These are phyloP conservation scores for Tenrec ecaudatus DNA, from an alignment of 2,113 vertebrate genomes.

Conservation along the genomic window DNA sequence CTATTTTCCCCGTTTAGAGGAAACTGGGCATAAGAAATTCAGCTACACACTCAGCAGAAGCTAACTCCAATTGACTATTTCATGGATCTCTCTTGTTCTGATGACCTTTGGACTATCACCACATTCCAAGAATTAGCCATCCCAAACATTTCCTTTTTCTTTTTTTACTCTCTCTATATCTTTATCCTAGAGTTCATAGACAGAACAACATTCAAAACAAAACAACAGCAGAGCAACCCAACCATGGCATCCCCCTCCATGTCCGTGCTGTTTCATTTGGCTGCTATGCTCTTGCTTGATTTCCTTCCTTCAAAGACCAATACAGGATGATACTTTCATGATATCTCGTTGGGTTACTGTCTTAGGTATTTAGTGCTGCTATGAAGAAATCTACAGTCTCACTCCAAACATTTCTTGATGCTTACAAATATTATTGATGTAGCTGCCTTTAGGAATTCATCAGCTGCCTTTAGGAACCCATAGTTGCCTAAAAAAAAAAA, in stretches of 20 bases:
- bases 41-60: background rate
- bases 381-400: too few relatives aligned
- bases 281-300: too few relatives aligned
- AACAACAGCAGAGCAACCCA: too few relatives aligned
- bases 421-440: background rate
- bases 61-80: background rate
- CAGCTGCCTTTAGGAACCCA: background rate
- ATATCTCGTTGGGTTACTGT: too few relatives aligned
- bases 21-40: background rate
- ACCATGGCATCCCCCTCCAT: too few relatives aligned
- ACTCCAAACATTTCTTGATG: background rate
- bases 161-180: too few relatives aligned
- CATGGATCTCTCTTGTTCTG: background rate
- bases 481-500: background rate
- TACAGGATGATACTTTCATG: too few relatives aligned
- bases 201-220: too few relatives aligned
- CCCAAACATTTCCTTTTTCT: background rate
- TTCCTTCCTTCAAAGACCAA: too few relatives aligned
- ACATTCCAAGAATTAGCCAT: slow-evolving; percentile 16
- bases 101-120: background rate
- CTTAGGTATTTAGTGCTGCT: too few relatives aligned
- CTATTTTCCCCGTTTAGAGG: background rate
- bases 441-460: slow-evolving; percentile 33
- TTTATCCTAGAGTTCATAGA: too few relatives aligned
- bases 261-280: too few relatives aligned